Evolutionary conservation across 1,140 invertebrate species (phyloP).

Genomic region (Trichoplusia ni): DNA sequence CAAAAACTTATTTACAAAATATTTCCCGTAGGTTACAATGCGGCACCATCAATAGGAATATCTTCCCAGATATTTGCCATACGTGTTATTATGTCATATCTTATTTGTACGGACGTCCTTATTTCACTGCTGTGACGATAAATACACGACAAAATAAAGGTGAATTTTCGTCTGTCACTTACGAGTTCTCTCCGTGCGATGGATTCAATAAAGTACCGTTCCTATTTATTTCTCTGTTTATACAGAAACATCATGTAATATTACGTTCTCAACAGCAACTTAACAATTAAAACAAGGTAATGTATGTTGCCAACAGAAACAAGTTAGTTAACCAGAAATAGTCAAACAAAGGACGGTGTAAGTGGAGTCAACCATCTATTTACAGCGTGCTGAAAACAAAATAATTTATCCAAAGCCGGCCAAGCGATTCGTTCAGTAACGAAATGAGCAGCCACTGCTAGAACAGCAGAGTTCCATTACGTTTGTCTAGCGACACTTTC

Average conservation of each 20-base stretch:
- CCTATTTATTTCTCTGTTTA: not conserved
- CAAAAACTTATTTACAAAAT: too few relatives aligned
- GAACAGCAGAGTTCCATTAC: slow-evolving; percentile 76
- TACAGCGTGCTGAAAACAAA: slow-evolving; percentile 6
- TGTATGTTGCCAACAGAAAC: not conserved
- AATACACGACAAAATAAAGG: not conserved
- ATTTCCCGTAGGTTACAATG: too few relatives aligned
- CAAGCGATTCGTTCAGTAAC: slow-evolving; percentile 18
- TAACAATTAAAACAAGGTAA: too few relatives aligned
- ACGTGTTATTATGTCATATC: not conserved
- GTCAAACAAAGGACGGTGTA: not conserved
- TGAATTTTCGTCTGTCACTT: not conserved
- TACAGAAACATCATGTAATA: not conserved
- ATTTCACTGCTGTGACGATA: not conserved
- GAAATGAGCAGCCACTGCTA: slow-evolving; percentile 41
- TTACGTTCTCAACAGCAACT: too few relatives aligned
- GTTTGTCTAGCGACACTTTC: slow-evolving; percentile 76
- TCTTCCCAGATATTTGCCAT: not conserved
- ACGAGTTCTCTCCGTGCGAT: not conserved
- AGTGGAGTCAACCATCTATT: not conserved
- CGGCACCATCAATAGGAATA: too few relatives aligned
- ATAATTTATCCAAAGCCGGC: slow-evolving; percentile 20
- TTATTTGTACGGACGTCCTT: not conserved
- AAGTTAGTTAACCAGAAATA: not conserved
- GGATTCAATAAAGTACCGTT: not conserved